A percentile compares a stretch with the other conserved stretches of the same genome.
Conservation (phyloP, 2,113 vertebrate species). For the Tragelaphus strepsiceros region DNA sequence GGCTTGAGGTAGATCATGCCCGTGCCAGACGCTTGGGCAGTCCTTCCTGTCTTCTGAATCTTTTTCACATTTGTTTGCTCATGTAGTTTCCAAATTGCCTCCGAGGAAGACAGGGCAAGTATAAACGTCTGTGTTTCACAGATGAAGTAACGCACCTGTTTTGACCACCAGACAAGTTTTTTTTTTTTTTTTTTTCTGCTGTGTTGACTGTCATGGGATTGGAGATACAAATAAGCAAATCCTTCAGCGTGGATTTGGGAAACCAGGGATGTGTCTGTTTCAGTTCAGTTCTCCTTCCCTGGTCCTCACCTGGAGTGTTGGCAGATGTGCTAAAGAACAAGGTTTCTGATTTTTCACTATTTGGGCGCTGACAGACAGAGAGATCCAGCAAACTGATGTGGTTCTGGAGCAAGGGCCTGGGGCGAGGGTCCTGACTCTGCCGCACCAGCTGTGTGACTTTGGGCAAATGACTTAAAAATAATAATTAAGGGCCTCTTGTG, state of each 20-base stretch:
- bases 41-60: not conserved
- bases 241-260: not conserved
- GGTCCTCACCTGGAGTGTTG: not conserved
- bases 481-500: not conserved
- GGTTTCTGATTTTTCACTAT: not conserved
- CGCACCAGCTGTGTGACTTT: not conserved
- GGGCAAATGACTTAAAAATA: not conserved
- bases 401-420: not conserved
- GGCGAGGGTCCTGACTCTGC: not conserved
- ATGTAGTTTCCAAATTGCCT: not conserved
- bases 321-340: not conserved
- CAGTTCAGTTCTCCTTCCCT: not conserved
- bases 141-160: not conserved
- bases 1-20: not conserved
- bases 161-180: not conserved
- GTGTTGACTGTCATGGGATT: not conserved
- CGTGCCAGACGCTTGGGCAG: not conserved
- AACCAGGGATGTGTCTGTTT: rapidly evolving
- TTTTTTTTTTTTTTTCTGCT: not conserved
- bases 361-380: rapidly evolving
- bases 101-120: not conserved
- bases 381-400: not conserved
- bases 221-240: not conserved
- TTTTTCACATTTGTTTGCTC: not conserved
- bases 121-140: not conserved